phyloP scores from a whole-genome alignment of 1,140 invertebrate genomes.

The Sitophilus oryzae region DNA sequence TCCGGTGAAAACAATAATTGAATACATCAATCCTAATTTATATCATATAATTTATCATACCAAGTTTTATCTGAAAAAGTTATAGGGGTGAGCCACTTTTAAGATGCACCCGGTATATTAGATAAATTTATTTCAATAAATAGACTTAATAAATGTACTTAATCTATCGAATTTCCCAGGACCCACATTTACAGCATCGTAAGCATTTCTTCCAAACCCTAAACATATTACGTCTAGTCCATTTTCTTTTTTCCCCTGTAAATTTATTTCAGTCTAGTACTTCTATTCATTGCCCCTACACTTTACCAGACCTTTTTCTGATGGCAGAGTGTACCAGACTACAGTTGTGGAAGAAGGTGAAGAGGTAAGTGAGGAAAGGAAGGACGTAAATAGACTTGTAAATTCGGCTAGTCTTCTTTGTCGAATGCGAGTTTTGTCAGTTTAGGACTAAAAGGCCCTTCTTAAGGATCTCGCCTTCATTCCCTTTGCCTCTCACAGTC shows the following conservation, averaged over 20 bases:
- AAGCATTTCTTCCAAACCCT: neutral
- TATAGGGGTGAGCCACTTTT: too few species aligned
- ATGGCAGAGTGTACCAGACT: too few species aligned
- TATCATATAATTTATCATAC: too few species aligned
- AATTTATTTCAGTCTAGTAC: neutral
- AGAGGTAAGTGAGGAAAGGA: too few species aligned
- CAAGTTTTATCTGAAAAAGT: too few species aligned
- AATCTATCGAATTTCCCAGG: neutral
- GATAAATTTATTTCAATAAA: neutral
- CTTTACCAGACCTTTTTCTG: neutral
- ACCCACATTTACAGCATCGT: too few species aligned
- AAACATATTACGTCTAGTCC: neutral
- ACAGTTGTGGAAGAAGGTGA: too few species aligned
- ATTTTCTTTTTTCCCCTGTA: neutral
- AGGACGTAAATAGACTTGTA: constrained; percentile 12
- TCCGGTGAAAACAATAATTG: too few species aligned
- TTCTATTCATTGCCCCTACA: neutral
- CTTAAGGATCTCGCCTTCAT: constrained; percentile 6
- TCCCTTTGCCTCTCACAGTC: neutral
- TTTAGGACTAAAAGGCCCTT: constrained; percentile 2
- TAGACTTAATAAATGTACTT: neutral
- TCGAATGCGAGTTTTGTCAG: constrained; percentile 3
- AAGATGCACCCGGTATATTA: neutral
- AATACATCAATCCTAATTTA: too few species aligned
- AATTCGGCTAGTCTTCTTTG: constrained; percentile 2